Evolutionary conservation across 2,113 vertebrate genomes (phyloP).

Genomic region (Sceloporus undulatus): DNA sequence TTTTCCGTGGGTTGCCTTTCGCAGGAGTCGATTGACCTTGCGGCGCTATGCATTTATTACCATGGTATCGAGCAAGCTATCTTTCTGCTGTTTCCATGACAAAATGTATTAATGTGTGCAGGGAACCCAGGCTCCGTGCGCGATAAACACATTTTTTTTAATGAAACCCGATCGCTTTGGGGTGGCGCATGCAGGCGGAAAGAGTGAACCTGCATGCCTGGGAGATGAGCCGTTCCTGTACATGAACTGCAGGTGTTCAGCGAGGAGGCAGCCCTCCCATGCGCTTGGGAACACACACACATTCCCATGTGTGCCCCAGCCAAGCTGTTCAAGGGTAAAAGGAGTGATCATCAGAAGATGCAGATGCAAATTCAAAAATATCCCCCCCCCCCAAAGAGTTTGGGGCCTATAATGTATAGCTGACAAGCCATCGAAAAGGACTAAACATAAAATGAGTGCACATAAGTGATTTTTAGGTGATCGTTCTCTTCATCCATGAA

Average conservation of each 20-base stretch:
- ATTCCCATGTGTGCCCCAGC: neutral
- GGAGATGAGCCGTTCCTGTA: constrained; percentile 37
- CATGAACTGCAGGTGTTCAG: neutral
- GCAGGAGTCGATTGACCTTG: neutral
- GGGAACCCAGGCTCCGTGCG: no score
- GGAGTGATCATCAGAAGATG: neutral
- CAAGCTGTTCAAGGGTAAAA: neutral
- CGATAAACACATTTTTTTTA: constrained; percentile 3
- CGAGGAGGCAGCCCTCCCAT: no score
- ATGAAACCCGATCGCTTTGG: constrained; percentile 14
- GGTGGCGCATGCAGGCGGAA: neutral
- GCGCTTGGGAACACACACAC: no score
- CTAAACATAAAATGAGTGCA: neutral
- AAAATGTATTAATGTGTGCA: constrained; percentile 8
- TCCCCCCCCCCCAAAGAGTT: neutral
- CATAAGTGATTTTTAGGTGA: no score
- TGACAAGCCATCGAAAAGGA: neutral
- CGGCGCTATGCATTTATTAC: neutral
- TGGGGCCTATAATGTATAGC: neutral
- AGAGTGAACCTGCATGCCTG: constrained; percentile 57
- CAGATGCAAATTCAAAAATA: neutral
- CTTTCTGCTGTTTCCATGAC: constrained; percentile 28
- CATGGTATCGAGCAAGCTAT: neutral
- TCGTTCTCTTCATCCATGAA: neutral
- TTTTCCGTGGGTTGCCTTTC: neutral